Conservation (phyloP, 1,140 invertebrate species). For the Ostrea denselamellosa region DNA sequence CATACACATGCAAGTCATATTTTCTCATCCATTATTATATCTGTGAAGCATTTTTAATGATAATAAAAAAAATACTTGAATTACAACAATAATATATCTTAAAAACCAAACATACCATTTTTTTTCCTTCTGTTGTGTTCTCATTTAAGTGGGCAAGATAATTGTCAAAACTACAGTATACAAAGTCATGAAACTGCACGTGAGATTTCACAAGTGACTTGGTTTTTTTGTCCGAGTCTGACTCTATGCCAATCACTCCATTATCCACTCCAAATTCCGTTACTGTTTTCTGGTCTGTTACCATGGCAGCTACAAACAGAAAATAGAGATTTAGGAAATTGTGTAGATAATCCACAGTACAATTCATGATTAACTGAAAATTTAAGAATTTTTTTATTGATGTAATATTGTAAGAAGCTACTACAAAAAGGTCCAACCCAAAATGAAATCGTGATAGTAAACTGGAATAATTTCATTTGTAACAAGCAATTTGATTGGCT, state of each 20-base stretch:
- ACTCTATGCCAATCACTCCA: conserved; percentile 44
- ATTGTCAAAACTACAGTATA: conserved; percentile 53
- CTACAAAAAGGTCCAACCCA: too few species aligned
- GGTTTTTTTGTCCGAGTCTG: conserved; percentile 52
- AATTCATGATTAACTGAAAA: too few species aligned
- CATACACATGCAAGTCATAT: too few species aligned
- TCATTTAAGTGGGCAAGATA: conserved; percentile 26
- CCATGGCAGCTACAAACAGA: conserved; percentile 46
- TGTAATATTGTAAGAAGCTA: too few species aligned
- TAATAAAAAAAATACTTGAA: too few species aligned
- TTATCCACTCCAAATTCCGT: conserved; percentile 47
- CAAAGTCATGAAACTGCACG: conserved; percentile 59
- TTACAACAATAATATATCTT: background rate
- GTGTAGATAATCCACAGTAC: too few species aligned
- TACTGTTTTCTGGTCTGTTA: conserved; percentile 53
- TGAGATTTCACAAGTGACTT: conserved; percentile 47
- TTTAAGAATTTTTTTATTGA: too few species aligned
- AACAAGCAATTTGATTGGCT: too few species aligned
- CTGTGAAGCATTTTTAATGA: too few species aligned
- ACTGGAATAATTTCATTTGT: too few species aligned
- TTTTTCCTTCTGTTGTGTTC: conserved; percentile 47
- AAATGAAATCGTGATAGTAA: too few species aligned
- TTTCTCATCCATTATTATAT: too few species aligned
- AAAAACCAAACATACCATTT: conserved; percentile 41
- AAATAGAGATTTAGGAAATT: background rate